Evolutionary conservation across 1,140 invertebrate genomes (phyloP), one percentile per base, ranked within the genome.

Genomic region (Cardiocondyla obscurior): DNA sequence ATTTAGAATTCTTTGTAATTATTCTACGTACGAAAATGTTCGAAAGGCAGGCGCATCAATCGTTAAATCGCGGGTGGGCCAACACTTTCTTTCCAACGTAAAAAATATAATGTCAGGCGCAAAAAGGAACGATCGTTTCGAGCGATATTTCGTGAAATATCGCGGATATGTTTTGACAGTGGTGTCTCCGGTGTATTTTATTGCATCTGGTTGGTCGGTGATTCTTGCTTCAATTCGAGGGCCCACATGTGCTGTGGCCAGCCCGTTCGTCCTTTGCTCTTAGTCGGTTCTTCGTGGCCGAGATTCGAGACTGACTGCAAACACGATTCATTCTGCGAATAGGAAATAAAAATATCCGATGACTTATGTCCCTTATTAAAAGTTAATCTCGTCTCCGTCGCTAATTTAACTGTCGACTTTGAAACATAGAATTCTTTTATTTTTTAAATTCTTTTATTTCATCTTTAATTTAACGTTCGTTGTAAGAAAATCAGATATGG

Each of bases 181-280:
- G 36, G 19, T 79, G 62, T 69, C 74, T 53, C 49, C 67, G 25
- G 5, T 51, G 16, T 76, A 84, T 77, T 79, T 89, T 77, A 88
- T 83, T 90, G 84, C 62, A 89, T 88, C 51, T 91, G 91, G 87
- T 64, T 90, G 51, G 91, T 87, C 7, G 90, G 85, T n/a, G 94
- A 95, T 94, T 97, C 97, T 86, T 97, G 97, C 90, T 97, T 98
- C 85, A 97, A 94, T 92, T 98, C 97, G 25, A 97, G 94, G 0
- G 98, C 98, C 98, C 98, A 99, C 83, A 99, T 98, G 92, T 98
- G 97, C 89, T 99, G 98, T 0, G 98, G 98, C 98, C 98, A 99
- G 28, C 98, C 98, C 10, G 98, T 99, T 83, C 98, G 95, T 8
- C 98, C 97, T 94, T 97, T 98, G 36, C 92, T 92, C 86, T 95